A percentile compares a stretch with the other conserved stretches of the same genome.
These are phyloP conservation scores for Chondrosia reniformis DNA, from an alignment of 37 sponge, comb jelly and placozoan species.

Conservation along the genomic window DNA sequence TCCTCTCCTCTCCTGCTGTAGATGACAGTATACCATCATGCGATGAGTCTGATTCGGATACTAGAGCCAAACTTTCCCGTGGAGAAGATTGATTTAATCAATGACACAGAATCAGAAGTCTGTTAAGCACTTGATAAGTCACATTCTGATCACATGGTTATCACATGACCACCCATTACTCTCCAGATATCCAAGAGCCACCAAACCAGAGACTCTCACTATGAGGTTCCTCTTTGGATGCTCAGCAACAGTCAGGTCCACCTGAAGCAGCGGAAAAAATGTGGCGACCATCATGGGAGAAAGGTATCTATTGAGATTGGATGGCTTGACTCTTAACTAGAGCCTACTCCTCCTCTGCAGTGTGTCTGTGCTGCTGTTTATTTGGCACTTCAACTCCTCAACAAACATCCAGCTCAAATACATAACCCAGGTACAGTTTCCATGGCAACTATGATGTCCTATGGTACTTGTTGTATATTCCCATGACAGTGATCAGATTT, in stretches of 20 bases:
- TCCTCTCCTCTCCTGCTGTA: neutral
- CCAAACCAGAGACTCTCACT: neutral
- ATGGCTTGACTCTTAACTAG: neutral
- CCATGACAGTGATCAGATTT: neutral
- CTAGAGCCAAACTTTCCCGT: conserved; percentile 8
- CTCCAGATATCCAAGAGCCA: neutral
- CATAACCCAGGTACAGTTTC: neutral
- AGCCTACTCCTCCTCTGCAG: neutral
- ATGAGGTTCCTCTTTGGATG: conserved; percentile 11
- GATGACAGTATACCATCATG: conserved; percentile 3
- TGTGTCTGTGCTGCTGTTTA: conserved; percentile 4
- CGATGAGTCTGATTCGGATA: neutral
- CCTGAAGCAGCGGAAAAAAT: neutral
- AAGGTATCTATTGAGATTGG: neutral
- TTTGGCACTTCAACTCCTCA: conserved; percentile 14
- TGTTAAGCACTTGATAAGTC: neutral
- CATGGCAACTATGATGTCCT: neutral
- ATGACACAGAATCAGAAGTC: conserved; percentile 2
- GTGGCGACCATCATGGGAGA: too few relatives aligned
- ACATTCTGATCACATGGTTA: neutral
- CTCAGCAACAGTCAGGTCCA: neutral
- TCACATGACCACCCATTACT: neutral
- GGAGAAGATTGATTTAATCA: conserved; percentile 5
- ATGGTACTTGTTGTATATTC: neutral
- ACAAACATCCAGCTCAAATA: neutral